Base-by-base conservation (phyloP, 2,113 vertebrate species). In the Ursus arctos region DNA sequence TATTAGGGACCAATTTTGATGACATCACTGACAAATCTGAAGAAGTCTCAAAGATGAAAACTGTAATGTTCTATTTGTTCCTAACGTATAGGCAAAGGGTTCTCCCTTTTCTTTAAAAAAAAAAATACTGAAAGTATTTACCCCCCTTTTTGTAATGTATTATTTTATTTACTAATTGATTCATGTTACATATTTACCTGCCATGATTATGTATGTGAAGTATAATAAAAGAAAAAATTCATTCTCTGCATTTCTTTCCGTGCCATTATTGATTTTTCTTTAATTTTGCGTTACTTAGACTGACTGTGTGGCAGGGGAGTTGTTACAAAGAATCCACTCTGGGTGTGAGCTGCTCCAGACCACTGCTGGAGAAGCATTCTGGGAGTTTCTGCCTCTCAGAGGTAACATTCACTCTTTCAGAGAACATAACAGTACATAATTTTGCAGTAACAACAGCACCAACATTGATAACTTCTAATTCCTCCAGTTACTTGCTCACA, bases 11-110 rank as follows among this genome's bases (percentile, higher is more conserved):
- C 19, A 8, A 57, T 67, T 76, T 55, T 55, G 36, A 74, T 33
- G 59, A 96, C 90, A 61, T 74, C 31, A 16, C 24, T 7, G 49
- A 61, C 31, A 77, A 72, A 71, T 43, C 1, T 55, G 49, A 4
- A 80, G n/a, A 88, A 9, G 18, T 76, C 91, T 88, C 87, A 88
- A 77, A 92, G 74, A 31, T 36, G 63, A 92, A 84, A 79, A 61
- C 22, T 49, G 15, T 12, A 18, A 33, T 47, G 19, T 69, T 87
- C 55, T 59, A 28, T 22, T 43, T 69, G 47, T 79, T 47, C 82
- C 19, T 14, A 53, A 77, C 2, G 49, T 26, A 19, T 7, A 61
- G 61, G 51, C 36, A 71, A 65, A 87, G 24, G 0, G 33, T 47
- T 82, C 67, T 28, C 22, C 47, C 8, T 9, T 88, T 95, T 72